Percentiles rank a stretch among this genome's conserved stretches.
phyloP scores from a whole-genome alignment of 2,797 vertebrate species.

The Taenioides sp. region DNA sequence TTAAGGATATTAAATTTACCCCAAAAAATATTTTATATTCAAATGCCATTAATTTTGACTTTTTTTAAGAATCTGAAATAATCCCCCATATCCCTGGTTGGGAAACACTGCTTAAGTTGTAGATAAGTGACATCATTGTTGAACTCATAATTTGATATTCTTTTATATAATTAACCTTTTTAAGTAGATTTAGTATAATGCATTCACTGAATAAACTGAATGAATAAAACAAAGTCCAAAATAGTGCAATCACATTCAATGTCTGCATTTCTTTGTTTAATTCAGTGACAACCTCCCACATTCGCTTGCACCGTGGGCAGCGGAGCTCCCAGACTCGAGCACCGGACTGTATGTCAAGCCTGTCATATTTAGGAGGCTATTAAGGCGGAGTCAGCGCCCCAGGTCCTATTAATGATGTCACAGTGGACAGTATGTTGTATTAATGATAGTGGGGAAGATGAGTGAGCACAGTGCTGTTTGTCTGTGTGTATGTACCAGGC shows the following conservation, averaged over 20 bases:
- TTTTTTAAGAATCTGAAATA: no score
- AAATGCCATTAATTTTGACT: no score
- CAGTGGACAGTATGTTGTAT: conserved; percentile 67
- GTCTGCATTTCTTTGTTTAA: neutral
- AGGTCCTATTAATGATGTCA: conserved; percentile 72
- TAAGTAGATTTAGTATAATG: neutral
- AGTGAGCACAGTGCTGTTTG: conserved; percentile 49
- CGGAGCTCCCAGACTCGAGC: conserved; percentile 24
- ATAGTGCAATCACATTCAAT: neutral
- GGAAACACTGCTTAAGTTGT: no score
- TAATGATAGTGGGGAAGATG: conserved; percentile 69
- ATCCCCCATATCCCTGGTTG: no score
- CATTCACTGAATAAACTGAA: neutral
- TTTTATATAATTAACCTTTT: neutral
- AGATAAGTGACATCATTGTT: no score
- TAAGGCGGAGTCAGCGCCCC: conserved; percentile 64
- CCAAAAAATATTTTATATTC: no score
- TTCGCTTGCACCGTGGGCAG: neutral
- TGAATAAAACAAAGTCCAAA: neutral
- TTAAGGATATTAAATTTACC: no score
- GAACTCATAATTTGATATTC: no score
- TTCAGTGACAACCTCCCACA: conserved; percentile 5
- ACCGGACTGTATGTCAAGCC: conserved; percentile 58
- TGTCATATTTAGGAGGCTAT: conserved; percentile 72
- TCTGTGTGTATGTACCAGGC: conserved; percentile 33